Evolutionary conservation across 2,888 invertebrate species (phyloP).

Genomic region (Junonia oenone): DNA sequence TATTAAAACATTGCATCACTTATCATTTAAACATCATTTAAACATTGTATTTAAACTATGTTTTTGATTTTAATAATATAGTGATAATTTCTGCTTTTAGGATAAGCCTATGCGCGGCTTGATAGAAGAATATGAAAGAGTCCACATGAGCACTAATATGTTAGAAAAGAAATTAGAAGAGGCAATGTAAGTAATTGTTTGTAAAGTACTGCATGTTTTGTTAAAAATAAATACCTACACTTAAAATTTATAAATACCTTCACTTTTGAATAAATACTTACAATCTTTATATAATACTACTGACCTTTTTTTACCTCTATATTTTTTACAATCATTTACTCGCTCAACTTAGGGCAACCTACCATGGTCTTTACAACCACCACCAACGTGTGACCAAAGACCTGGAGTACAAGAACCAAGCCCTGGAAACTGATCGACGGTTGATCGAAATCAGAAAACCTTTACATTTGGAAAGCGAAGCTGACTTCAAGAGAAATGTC

Average conservation of each 20-base stretch:
- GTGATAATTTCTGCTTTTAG: no score
- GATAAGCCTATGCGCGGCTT: constrained; percentile 87
- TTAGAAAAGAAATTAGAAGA: constrained; percentile 84
- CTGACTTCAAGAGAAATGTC: constrained; percentile 86
- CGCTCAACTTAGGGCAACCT: no score
- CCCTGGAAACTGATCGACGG: constrained; percentile 87
- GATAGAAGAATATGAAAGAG: constrained; percentile 84
- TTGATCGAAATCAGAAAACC: constrained; percentile 85
- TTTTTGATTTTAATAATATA: no score
- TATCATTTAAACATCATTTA: no score
- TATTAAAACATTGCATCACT: no score
- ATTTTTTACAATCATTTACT: no score
- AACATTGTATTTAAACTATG: no score
- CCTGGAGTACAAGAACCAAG: constrained; percentile 86
- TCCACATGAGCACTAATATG: constrained; percentile 82
- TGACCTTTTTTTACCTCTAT: not conserved
- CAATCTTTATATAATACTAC: not conserved
- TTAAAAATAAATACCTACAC: no score
- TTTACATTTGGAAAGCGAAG: constrained; percentile 70
- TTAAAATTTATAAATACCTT: not conserved
- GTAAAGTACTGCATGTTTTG: no score
- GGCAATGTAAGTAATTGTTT: constrained; percentile 81
- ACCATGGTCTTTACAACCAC: constrained; percentile 77
- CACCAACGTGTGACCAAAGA: constrained; percentile 82
- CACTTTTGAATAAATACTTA: not conserved